Base-by-base conservation (phyloP, 2,113 vertebrate genomes). In the human region DNA sequence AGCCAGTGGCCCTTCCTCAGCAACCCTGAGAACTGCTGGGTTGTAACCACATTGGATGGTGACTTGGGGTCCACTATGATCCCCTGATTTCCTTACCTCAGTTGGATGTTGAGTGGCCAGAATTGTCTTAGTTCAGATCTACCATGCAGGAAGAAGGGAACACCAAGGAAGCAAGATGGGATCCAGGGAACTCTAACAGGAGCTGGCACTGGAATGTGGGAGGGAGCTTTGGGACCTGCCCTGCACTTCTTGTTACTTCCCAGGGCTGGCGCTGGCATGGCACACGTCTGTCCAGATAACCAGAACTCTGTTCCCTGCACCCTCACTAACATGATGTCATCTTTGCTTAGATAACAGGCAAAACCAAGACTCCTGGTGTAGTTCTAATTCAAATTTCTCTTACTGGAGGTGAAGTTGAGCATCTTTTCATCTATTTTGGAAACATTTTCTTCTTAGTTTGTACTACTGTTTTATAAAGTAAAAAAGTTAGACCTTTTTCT, bases 331-430 rank as follows among this genome's bases (percentile, higher is more conserved):
- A 2, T 12, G 25, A 55, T 3, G 3, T 52, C 89, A 17, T 59
- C 27, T 76, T 45, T 38, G 25, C 48, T 35, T 64, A 5, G n/a
- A 20, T 8, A 27, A 32, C 68, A 17, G 43, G 87, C 27, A 59
- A 22, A 38, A 35, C 20, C 0, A 9, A 30, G 23, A 30, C 73
- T 86, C 35, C 48, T 0, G 16, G 52, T 4, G 4, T 3, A 6
- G n/a, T 38, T 50, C 61, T 40, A 6, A 9, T 17, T 6, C 11
- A 18, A 48, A 27, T 89, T 48, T 59, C 80, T 75, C 45, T 84
- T 27, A 13, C 18, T 32, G 45, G 43, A 45, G 22, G 38, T 76
- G 55, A 38, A 7, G 27, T 1, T 32, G 43, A 66, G 20, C 16
- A 11, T 70, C 70, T n/a, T 30, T 6, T 84, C 40, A 50, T 68